Evolutionary conservation across 2,113 vertebrate genomes (phyloP).

Genomic region (Podarcis raffonei): DNA sequence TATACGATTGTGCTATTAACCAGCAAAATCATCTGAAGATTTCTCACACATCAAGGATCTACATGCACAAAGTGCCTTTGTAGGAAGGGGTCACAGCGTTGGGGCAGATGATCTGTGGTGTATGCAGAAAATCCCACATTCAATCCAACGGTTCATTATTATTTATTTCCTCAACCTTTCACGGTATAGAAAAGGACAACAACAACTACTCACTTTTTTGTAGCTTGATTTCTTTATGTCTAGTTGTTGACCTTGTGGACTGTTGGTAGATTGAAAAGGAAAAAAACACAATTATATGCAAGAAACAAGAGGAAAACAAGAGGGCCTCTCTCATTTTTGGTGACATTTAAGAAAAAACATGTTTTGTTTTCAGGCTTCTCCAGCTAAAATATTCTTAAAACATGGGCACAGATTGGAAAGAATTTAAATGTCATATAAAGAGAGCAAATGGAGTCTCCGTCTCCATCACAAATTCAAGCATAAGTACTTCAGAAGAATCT

Average conservation of each 20-base stretch:
- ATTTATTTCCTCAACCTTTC: neutral
- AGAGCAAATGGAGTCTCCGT: neutral
- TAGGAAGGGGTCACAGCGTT: too few relatives aligned
- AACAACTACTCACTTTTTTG: slow-evolving; percentile 85
- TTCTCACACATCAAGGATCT: too few relatives aligned
- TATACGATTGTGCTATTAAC: too few relatives aligned
- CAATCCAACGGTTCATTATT: neutral
- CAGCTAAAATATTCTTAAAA: slow-evolving; percentile 38
- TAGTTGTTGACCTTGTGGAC: slow-evolving; percentile 89
- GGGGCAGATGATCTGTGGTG: too few relatives aligned
- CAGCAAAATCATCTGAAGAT: too few relatives aligned
- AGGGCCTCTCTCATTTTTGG: too few relatives aligned
- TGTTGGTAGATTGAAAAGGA: slow-evolving; percentile 61
- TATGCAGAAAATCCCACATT: neutral
- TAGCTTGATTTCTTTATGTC: slow-evolving; percentile 98
- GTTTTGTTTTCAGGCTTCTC: slow-evolving; percentile 23
- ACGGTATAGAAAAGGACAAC: neutral
- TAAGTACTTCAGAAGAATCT: too few relatives aligned
- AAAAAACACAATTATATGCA: slow-evolving; percentile 13
- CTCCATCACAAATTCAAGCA: neutral
- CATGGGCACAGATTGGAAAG: slow-evolving; percentile 5
- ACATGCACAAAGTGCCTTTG: too few relatives aligned
- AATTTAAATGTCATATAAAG: neutral
- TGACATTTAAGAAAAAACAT: slow-evolving; percentile 39
- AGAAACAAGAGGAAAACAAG: neutral